These are phyloP conservation scores for Epirrhoe tristata DNA, from an alignment of 2,888 invertebrate species.

Conservation along the genomic window DNA sequence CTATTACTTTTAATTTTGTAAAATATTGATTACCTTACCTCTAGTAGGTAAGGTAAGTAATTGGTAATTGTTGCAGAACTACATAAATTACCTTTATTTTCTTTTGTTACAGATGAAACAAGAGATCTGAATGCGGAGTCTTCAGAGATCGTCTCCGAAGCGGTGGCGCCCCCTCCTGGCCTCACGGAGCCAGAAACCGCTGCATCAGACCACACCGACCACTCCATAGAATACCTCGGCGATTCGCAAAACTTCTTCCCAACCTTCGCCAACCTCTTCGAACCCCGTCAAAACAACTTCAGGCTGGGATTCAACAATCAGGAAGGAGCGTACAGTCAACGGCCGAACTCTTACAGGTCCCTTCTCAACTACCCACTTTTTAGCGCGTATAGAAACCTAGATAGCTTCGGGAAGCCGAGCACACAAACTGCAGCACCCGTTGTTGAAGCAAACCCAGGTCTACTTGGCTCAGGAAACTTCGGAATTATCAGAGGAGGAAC, in stretches of 20 bases:
- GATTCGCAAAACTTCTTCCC: conserved; percentile 91
- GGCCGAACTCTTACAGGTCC: conserved; percentile 81
- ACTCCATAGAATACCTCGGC: conserved; percentile 83
- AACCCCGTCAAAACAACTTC: conserved; percentile 82
- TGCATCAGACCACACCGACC: conserved; percentile 70
- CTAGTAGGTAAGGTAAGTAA: no score
- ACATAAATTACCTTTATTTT: conserved; percentile 24
- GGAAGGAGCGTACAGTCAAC: conserved; percentile 87
- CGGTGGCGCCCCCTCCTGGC: conserved; percentile 71
- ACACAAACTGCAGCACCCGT: conserved; percentile 69
- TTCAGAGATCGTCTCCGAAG: conserved; percentile 78
- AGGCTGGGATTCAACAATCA: conserved; percentile 86
- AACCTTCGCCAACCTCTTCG: conserved; percentile 89
- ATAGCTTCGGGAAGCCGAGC: conserved; percentile 72
- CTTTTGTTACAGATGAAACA: conserved; percentile 72
- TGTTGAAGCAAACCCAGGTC: conserved; percentile 85
- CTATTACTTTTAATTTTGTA: not conserved
- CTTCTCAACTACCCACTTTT: conserved; percentile 77
- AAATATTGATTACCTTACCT: not conserved
- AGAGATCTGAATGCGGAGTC: conserved; percentile 76
- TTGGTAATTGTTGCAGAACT: no score
- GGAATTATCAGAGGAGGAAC: conserved; percentile 95
- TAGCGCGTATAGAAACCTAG: conserved; percentile 70
- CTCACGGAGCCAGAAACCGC: conserved; percentile 58
- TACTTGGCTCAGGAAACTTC: conserved; percentile 94